Base-by-base conservation (phyloP, 2,797 vertebrate genomes). In the Eleutherodactylus coqui region DNA sequence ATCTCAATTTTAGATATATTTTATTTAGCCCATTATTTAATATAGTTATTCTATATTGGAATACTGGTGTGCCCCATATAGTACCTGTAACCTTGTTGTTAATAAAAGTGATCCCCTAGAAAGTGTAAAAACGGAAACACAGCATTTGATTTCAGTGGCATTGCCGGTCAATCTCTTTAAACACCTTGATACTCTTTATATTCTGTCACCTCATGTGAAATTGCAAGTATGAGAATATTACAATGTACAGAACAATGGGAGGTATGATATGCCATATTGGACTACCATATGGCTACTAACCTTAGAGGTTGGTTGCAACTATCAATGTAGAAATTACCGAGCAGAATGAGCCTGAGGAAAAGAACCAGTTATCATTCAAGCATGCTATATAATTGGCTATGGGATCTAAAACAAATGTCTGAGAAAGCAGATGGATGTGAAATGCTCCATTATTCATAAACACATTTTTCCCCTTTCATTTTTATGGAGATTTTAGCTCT, bases 371-470 rank as follows among this genome's bases (percentile, higher is more conserved):
- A 95, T 94, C 94, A 94, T 93, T 95, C 94, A 93, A 93, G 94
- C 94, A 91, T 94, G 91, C 91, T 92, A 94, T 94, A 93, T 95
- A 95, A 95, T 95, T 95, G 94, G 93, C 94, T 94, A 92, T 90
- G 92, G 92, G 90, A 87, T 87, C 82, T 84, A 84, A 93, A 93
- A 92, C 93, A 93, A 93, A 90, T 92, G 93, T 94, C 94, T 93
- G 91, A 36, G 93, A 93, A 94, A 94, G 93, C 95, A 95, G 94
- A 95, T 95, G 94, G 95, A 94, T 94, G 93, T 94, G 93, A 95
- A 95, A 94, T 95, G 94, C 94, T 95, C 94, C 94, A 95, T 95
- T 95, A 95, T 95, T 95, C 95, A 95, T 95, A 95, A 94, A 95
- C 93, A 91, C 90, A 89, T 86, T 87, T 84, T 75, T 72, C 43